phyloP scores from a whole-genome alignment of 2,797 vertebrate genomes.

The Rhabdophis nuchalis region DNA sequence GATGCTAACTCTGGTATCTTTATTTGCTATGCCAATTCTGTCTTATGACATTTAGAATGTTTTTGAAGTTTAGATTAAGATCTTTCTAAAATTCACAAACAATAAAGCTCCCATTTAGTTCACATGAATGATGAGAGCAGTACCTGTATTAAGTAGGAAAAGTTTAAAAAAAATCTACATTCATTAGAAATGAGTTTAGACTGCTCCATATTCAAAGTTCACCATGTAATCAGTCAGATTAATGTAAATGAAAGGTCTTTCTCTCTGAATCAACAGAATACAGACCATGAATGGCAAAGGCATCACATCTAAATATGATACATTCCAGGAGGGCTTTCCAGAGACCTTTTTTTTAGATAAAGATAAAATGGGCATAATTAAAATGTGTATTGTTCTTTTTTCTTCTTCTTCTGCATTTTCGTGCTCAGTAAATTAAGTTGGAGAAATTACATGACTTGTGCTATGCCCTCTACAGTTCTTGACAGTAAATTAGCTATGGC shows the following conservation, averaged over 20 bases:
- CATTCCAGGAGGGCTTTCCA: neutral
- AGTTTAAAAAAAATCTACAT: neutral
- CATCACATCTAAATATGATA: neutral
- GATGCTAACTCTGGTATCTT: conserved; percentile 21
- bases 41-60: conserved; percentile 41
- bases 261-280: neutral
- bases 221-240: neutral
- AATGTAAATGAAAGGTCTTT: neutral
- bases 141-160: neutral
- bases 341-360: neutral
- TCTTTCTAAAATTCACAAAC: conserved; percentile 52
- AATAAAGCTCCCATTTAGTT: conserved; percentile 46
- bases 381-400: neutral
- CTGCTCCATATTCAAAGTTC: neutral
- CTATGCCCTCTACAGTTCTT: neutral
- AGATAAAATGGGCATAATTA: neutral
- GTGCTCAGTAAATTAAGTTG: neutral
- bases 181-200: neutral
- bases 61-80: conserved; percentile 48
- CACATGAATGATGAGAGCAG: neutral
- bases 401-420: neutral
- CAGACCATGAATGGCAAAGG: neutral
- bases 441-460: neutral
- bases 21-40: conserved; percentile 41
- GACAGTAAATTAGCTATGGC: neutral